Evolutionary conservation across 2,113 vertebrate species (phyloP).

Genomic region (Boulengeromyrus knoepffleri): DNA sequence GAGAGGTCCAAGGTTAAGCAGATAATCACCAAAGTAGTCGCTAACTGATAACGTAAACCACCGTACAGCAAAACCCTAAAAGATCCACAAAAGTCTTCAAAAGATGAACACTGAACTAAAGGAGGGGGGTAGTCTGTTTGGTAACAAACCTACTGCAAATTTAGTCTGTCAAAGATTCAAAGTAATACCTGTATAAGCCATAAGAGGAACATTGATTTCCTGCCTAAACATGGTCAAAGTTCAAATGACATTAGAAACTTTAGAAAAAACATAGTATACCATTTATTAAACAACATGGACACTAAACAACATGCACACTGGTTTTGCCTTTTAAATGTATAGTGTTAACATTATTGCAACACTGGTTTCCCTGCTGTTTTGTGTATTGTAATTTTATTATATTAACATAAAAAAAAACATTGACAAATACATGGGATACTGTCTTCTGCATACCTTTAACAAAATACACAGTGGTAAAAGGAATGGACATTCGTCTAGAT

Average conservation of each 20-base stretch:
- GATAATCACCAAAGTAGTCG: slow-evolving; percentile 17
- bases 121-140: slow-evolving; percentile 8
- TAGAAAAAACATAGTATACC: slow-evolving; percentile 37
- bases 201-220: slow-evolving; percentile 24
- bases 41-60: slow-evolving; percentile 18
- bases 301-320: slow-evolving; percentile 48
- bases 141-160: slow-evolving; percentile 17
- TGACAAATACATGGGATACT: slow-evolving; percentile 40
- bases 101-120: slow-evolving; percentile 12
- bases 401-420: slow-evolving; percentile 36
- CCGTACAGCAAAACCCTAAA: slow-evolving; percentile 11
- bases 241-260: slow-evolving; percentile 40
- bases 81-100: background rate
- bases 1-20: background rate
- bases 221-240: slow-evolving; percentile 31
- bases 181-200: slow-evolving; percentile 32
- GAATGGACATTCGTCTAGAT: slow-evolving; percentile 31
- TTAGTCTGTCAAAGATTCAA: slow-evolving; percentile 24
- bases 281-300: slow-evolving; percentile 45
- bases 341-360: slow-evolving; percentile 50
- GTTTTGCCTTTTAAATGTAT: slow-evolving; percentile 39
- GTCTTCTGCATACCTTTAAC: slow-evolving; percentile 31
- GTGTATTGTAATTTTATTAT: slow-evolving; percentile 44
- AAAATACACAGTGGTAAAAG: slow-evolving; percentile 51
- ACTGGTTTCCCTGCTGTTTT: slow-evolving; percentile 45